Conservation (phyloP, 2,888 invertebrate genomes). For the Thecophora atra region DNA sequence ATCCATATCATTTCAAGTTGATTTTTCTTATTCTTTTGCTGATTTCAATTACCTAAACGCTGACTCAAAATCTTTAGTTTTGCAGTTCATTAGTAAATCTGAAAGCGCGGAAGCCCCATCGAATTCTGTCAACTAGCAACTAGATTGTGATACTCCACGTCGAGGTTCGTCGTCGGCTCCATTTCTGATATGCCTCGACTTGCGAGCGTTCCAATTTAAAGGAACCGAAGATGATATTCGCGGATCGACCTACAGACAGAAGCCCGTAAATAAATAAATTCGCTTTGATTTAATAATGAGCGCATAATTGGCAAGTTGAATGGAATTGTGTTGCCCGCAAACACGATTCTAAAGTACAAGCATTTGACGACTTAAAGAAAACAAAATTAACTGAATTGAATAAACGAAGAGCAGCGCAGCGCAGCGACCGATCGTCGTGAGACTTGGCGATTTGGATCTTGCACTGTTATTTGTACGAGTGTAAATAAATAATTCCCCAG, state of each 20-base stretch:
- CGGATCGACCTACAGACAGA: conserved; percentile 23
- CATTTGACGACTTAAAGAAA: conserved; percentile 38
- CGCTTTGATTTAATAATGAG: conserved; percentile 67
- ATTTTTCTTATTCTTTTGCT: too few relatives aligned
- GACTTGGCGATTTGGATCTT: not conserved
- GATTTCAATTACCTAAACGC: too few relatives aligned
- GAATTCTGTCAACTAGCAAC: not conserved
- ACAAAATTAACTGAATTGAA: conserved; percentile 57
- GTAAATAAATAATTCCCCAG: conserved; percentile 37
- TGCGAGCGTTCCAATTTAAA: conserved; percentile 7
- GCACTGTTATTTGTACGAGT: too few relatives aligned
- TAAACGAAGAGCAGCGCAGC: conserved; percentile 34
- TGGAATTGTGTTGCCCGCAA: conserved; percentile 67
- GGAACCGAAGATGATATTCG: conserved; percentile 15
- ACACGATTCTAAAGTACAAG: conserved; percentile 57
- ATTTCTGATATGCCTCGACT: not conserved
- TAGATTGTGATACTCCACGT: not conserved
- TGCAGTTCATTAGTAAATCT: too few relatives aligned
- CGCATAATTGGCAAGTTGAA: conserved; percentile 67
- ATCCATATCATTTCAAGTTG: too few relatives aligned
- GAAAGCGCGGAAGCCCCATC: too few relatives aligned
- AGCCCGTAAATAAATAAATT: conserved; percentile 67
- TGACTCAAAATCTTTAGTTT: too few relatives aligned
- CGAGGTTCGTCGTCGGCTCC: not conserved
- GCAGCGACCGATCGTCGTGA: not conserved